Evolutionary conservation across 2,113 vertebrate genomes (phyloP), one percentile per base, ranked within the genome.

Genomic region (Cynopterus brachyotis): DNA sequence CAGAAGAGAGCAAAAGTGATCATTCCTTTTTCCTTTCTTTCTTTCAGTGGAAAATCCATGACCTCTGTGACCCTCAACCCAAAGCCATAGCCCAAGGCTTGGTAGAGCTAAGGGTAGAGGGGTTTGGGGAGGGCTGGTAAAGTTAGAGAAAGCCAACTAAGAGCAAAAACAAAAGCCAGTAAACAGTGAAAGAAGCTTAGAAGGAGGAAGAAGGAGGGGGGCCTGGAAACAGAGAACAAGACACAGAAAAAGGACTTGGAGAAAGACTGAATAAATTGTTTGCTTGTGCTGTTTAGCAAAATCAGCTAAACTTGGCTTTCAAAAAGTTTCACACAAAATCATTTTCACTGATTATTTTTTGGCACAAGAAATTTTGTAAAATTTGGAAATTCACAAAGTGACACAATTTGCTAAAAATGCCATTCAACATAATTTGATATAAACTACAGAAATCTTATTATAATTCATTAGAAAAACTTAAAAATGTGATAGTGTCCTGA

Each of bases 271-370:
- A 98, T 96, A 98, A 98, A 98, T 97, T 98, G 98, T 98, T 98
- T 98, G 97, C 97, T 97, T 96, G 96, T 98, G 96, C 98, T 97
- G 93, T 98, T 97, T 96, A 97, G 97, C 96, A 97, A 98, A 98
- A 98, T 98, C 97, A 97, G 96, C 97, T 98, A 97, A 97, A 98
- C 93, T 98, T 98, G 98, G 98, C 98, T 96, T 97, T 98, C 97
- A 96, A 91, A 97, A 97, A 96, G 93, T 98, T 98, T 98, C 98
- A 98, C 98, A 98, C 95, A 97, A 98, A 98, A 97, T 98, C 98
- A 97, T 98, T 97, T 97, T 95, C 97, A 98, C 98, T 97, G 98
- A 98, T 98, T 98, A 97, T 98, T 98, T 97, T 98, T 97, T 98
- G 98, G 98, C 98, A 98, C 79, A 78, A 93, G 89, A 96, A 96